Conservation (phyloP, 2,888 invertebrate species). For the Ptychoptera albimana region DNA sequence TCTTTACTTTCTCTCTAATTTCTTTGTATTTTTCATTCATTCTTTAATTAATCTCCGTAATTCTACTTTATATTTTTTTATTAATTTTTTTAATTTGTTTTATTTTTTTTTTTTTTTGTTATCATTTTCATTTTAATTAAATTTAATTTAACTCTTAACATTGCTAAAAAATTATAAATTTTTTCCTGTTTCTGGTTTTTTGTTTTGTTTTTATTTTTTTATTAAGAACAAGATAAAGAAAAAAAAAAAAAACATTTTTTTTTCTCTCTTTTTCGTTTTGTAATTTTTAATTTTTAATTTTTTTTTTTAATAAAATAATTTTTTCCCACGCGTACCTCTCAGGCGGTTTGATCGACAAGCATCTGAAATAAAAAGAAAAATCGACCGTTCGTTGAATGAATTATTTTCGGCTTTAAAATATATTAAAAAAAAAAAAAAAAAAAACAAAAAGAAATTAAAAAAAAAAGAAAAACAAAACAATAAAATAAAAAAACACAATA, state of each 20-base stretch:
- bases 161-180: not conserved
- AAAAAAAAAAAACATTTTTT: not conserved
- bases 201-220: constrained; percentile 16
- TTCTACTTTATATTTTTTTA: not conserved
- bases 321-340: constrained; percentile 39
- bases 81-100: constrained; percentile 6
- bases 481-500: not conserved
- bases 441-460: not conserved
- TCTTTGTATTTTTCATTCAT: constrained; percentile 4
- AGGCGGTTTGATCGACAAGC: constrained; percentile 60
- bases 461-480: not conserved
- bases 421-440: constrained; percentile 9
- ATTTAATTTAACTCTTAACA: not conserved
- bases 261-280: constrained; percentile 1
- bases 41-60: no score
- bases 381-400: constrained; percentile 44
- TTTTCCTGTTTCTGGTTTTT: constrained; percentile 13
- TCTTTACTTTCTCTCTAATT: constrained; percentile 12
- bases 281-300: constrained; percentile 1
- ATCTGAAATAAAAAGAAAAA: constrained; percentile 56
- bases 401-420: constrained; percentile 23
- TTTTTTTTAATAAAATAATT: not conserved
- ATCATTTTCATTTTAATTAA: constrained; percentile 1
- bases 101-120: constrained; percentile 1
- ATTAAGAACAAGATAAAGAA: constrained; percentile 5